A percentile compares a stretch with the other conserved stretches of the same genome.
Conservation (phyloP, 23 tunicate genomes). For the Aplidium turbinatum region DNA sequence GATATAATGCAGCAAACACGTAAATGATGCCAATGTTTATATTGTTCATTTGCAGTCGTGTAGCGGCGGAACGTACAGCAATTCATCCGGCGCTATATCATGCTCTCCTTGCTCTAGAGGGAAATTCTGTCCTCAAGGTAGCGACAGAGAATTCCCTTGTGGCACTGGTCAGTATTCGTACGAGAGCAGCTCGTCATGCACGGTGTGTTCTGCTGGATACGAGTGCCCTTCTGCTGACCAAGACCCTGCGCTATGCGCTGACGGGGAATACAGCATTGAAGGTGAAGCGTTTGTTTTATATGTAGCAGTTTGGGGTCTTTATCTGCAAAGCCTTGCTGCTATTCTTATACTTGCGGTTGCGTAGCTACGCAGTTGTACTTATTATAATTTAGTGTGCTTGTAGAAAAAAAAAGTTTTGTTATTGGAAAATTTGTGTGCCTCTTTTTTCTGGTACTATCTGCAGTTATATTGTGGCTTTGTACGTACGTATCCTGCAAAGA, state of each 20-base stretch:
- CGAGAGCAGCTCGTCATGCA: constrained; percentile 29
- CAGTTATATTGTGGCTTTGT: too few species aligned
- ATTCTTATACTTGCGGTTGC: too few species aligned
- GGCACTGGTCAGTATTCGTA: constrained; percentile 56
- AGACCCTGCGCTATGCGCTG: constrained; percentile 29
- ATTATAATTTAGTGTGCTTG: too few species aligned
- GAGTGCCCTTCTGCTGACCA: constrained; percentile 47
- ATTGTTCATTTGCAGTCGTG: constrained; percentile 66
- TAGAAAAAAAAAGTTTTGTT: too few species aligned
- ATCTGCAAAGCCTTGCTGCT: not conserved
- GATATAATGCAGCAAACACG: too few species aligned
- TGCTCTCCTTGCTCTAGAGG: constrained; percentile 77
- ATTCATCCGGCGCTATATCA: constrained; percentile 24
- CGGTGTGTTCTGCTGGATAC: constrained; percentile 64
- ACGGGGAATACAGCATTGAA: constrained; percentile 57
- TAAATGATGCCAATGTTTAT: too few species aligned
- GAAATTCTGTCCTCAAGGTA: constrained; percentile 67
- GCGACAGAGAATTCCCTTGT: constrained; percentile 35
- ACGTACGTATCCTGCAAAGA: not conserved
- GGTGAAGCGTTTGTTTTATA: constrained; percentile 29
- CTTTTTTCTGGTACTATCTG: too few species aligned
- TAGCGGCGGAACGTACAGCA: constrained; percentile 57
- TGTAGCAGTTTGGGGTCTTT: not conserved
- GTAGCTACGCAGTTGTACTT: too few species aligned
- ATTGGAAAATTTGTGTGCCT: too few species aligned